Evolutionary conservation across 2,797 vertebrate genomes (phyloP).

Genomic region (Mionectes olivaceus): DNA sequence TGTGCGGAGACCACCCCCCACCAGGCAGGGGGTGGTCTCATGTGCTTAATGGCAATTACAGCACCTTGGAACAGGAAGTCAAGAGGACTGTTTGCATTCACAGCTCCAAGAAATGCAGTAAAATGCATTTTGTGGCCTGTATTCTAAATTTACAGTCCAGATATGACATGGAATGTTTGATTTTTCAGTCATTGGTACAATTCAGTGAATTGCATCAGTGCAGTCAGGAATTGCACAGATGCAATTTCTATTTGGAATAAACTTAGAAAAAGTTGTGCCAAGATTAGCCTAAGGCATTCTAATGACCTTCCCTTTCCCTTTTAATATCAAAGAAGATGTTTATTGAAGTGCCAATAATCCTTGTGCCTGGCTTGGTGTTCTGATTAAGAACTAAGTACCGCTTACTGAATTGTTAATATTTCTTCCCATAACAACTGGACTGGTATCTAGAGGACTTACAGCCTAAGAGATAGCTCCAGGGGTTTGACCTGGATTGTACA

Average conservation of each 20-base stretch:
- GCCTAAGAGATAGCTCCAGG: neutral
- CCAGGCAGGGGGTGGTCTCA: neutral
- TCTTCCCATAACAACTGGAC: neutral
- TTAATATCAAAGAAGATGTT: neutral
- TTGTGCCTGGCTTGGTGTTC: neutral
- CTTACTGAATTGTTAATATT: neutral
- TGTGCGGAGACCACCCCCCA: too few relatives aligned
- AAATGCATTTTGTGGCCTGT: neutral
- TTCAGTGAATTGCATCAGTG: neutral
- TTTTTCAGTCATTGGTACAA: neutral
- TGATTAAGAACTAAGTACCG: neutral
- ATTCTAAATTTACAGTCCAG: neutral
- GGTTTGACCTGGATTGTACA: neutral
- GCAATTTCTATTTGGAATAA: neutral
- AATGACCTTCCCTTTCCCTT: neutral
- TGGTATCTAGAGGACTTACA: neutral
- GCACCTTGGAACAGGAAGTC: neutral
- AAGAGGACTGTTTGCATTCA: neutral
- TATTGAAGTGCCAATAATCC: neutral
- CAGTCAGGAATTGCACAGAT: neutral
- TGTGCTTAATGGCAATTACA: neutral
- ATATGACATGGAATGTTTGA: neutral
- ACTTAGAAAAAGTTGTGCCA: neutral
- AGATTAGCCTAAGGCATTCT: neutral
- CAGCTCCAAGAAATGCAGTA: neutral